Base-by-base conservation (phyloP, 2,888 invertebrate species). In the Dexiosoma caninum region DNA sequence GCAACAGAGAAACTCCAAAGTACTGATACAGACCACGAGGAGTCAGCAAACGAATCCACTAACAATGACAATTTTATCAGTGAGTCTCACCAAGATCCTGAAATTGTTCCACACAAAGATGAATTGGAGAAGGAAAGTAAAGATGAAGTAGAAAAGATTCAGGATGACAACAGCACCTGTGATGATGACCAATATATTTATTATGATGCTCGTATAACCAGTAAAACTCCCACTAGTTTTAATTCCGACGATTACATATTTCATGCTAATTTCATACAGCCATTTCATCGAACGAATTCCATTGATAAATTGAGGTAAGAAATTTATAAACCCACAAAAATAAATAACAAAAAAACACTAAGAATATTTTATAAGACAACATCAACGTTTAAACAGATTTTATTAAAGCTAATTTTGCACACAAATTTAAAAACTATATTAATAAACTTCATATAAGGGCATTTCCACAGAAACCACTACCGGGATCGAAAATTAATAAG, bases 231-330 rank as follows among this genome's bases (percentile, higher is more conserved):
- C 4, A 86, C 84, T 9, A 86, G 85, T 78, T 86, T 86, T 42
- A 86, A 86, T 81, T 83, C 86, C 0, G 86, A 87, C 8, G 85
- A 86, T 42, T 85, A 86, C 78, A 83, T 84, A 4, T 85, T 86
- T 49, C 86, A 87, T 78, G 85, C 86, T 59, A 84, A 86, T 59
- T 84, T 86, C n/a, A 60, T 84, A 8, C 78, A 78, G 10, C 78
- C 81, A 23, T 64, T 70, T 32, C 40, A 77, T 40, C 60, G 46
- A 14, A 55, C 75, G 8, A 57, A 71, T n/a, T 77, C 82, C 4
- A 84, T 57, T 23, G 81, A 83, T 10, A 79, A 70, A 60, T 76
- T 83, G 37, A 84, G 81, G 86, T 85, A 16, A 55, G 30, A 21
- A 21, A 64, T 27, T 27, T 27, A n/a, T n/a, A n/a, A n/a, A n/a